Evolutionary conservation across 1,140 invertebrate genomes (phyloP), one percentile per base, ranked within the genome.

Genomic region (Holcopasites calliopsidis): DNA sequence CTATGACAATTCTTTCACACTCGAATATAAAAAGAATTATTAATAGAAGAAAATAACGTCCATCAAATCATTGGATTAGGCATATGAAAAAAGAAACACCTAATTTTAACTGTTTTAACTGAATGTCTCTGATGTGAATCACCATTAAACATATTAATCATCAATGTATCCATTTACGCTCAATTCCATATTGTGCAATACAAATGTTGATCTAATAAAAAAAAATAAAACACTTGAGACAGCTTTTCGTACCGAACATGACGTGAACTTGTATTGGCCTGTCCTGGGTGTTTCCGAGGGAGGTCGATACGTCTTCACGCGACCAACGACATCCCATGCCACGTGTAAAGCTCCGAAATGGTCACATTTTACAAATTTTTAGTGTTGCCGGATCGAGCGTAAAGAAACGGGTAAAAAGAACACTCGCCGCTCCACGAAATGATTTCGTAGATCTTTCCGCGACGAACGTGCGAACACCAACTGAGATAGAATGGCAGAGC

Each of bases 261-360:
- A 87, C 60, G 86, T 89, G 86, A 58, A 86, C 65, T 64, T 65
- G 76, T 31, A 87, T 80, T 18, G 83, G 83, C 35, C 79, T 69
- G 55, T 84, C 77, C 47, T 69, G 78, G 69, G 62, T 49, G n/a
- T 76, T 71, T 18, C 38, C 61, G 16, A 50, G 49, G 28, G 58
- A 47, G 21, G 78, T 68, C 55, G 69, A 64, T 69, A 82, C 26
- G 47, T 77, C 40, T 28, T 74, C 49, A 47, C 73, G 76, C 42
- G 88, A 89, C 57, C 82, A 85, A 81, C 85, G 84, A 78, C 88
- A 89, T 90, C 88, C 89, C 87, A 89, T 89, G 85, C 78, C 87
- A 88, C 85, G 55, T 74, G 42, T 26, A 76, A 47, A 31, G 28
- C 28, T 72, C 50, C 49, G 44, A 13, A 76, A 61, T 42, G 40